These are phyloP conservation scores for Drosophila rubida DNA, from an alignment of 2,888 invertebrate species.

Conservation along the genomic window DNA sequence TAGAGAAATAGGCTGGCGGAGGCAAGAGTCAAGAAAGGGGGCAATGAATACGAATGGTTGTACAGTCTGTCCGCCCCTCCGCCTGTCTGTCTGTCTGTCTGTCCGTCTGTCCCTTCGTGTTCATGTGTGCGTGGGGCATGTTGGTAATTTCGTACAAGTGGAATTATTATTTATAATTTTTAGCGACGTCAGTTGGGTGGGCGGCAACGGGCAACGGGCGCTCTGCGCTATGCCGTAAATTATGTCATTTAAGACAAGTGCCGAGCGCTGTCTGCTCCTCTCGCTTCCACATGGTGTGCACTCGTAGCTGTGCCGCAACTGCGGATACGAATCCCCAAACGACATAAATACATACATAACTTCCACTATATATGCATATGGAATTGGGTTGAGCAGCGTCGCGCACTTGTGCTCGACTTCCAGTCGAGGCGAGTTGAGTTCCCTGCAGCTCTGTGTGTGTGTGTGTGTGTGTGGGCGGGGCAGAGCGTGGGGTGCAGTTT, in stretches of 20 bases:
- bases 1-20: constrained; percentile 52
- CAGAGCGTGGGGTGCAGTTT: constrained; percentile 1
- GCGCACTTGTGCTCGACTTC: constrained; percentile 41
- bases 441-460: constrained; percentile 2
- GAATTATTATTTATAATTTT: constrained; percentile 80
- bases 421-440: constrained; percentile 5
- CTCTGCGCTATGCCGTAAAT: constrained; percentile 80
- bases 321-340: constrained; percentile 59
- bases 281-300: not conserved
- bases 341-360: constrained; percentile 55
- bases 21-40: constrained; percentile 64
- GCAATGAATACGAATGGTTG: constrained; percentile 67
- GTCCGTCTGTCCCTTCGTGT: constrained; percentile 7
- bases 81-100: constrained; percentile 13
- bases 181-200: constrained; percentile 78
- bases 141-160: constrained; percentile 79
- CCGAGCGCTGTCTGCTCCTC: constrained; percentile 22
- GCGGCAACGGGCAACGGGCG: constrained; percentile 68
- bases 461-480: constrained; percentile 2
- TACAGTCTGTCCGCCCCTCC: constrained; percentile 52
- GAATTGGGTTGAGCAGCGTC: constrained; percentile 72
- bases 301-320: constrained; percentile 34
- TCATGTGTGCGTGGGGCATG: constrained; percentile 58
- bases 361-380: constrained; percentile 61
- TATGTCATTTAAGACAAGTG: constrained; percentile 79